Evolutionary conservation across 2,888 invertebrate genomes (phyloP), one percentile per base, ranked within the genome.

Genomic region (Aphidoletes aphidimyza): DNA sequence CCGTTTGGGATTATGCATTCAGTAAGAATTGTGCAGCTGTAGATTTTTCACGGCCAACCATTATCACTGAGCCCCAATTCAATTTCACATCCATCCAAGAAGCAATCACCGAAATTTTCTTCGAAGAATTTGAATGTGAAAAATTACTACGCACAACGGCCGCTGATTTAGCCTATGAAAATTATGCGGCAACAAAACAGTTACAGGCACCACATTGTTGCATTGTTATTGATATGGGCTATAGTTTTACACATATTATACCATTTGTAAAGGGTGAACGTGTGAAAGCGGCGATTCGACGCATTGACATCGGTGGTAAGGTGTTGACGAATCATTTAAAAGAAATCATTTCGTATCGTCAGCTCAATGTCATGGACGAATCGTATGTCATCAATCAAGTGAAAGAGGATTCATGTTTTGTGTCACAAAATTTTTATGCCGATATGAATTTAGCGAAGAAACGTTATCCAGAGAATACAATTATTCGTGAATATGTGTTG

Each of bases 331-430:
- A 99, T 91, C 97, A 99, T 90, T 91, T 99, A 83, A 99, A 99
- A 89, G 99, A 99, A 90, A 93, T 98, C 22, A 94, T 99, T 86
- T 99, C 99, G 0, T 99, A 99, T 89, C 92, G 96, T 84, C 98
- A 99, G 88, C 90, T 99, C 81, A 97, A 99, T 91, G 98, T 99
- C 0, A 97, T 98, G 97, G 98, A 99, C 89, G 99, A 99, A 90
- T 98, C 98, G 0, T 98, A 96, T 90, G 98, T 99, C 0, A 97
- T 99, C 83, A 99, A 99, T 90, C 98, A 99, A 91, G 96, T 95
- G 0, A 99, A 99, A 89, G 99, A 99, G 90, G 99, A 99, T 89
- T 94, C 96, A 0, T 99, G 99, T 89, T 99, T 94, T 91, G 97
- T 99, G 0, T 95, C 98, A 0, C 91, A 93, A 86, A 92, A 98